These are phyloP conservation scores for Bombyx huttoni DNA, from an alignment of 2,888 invertebrate species.

Conservation along the genomic window DNA sequence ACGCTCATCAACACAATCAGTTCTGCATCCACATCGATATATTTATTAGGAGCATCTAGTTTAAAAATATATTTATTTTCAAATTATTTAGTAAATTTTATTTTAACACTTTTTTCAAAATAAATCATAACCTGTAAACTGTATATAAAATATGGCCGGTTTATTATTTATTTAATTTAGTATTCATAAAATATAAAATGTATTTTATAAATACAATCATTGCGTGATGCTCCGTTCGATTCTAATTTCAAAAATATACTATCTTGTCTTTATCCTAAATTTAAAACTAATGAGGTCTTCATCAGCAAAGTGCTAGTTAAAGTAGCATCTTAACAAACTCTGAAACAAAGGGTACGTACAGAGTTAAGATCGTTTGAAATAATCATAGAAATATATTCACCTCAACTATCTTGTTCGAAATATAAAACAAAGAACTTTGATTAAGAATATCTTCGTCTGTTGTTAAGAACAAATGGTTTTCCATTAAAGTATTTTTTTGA, in stretches of 20 bases:
- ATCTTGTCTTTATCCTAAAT: slow-evolving; percentile 7
- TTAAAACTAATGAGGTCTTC: slow-evolving; percentile 49
- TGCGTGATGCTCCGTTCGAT: slow-evolving; percentile 1
- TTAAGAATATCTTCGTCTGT: too few species aligned
- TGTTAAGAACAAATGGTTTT: too few species aligned
- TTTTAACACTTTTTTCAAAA: background rate
- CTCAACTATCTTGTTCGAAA: too few species aligned
- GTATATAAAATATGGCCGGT: too few species aligned
- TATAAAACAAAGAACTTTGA: too few species aligned
- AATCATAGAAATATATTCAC: too few species aligned
- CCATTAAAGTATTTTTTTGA: too few species aligned
- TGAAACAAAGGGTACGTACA: slow-evolving; percentile 35
- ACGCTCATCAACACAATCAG: background rate
- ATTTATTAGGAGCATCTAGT: background rate
- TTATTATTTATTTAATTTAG: too few species aligned
- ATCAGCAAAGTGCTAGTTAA: slow-evolving; percentile 38
- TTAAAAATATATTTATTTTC: background rate
- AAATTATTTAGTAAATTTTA: background rate
- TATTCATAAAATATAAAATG: too few species aligned
- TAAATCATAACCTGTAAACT: too few species aligned
- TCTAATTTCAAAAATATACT: slow-evolving; percentile 2
- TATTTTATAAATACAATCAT: too few species aligned
- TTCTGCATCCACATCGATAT: slow-evolving; percentile 4
- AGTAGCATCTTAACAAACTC: slow-evolving; percentile 74
- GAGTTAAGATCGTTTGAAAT: background rate